Conservation (phyloP, 2,888 invertebrate genomes). For the Opisthograptis luteolata region DNA sequence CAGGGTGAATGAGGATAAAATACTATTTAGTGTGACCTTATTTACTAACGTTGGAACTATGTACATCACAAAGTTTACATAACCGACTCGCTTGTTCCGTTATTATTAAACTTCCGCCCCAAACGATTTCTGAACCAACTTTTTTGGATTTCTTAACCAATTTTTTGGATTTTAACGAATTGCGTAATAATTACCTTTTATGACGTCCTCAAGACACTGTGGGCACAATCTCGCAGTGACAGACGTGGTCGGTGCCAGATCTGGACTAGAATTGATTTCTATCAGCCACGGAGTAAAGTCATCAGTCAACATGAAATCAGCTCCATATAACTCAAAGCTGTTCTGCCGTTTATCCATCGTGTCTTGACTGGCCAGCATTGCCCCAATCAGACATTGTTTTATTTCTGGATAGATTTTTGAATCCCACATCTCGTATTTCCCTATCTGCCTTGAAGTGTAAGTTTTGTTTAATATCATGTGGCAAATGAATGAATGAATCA, state of each 20-base stretch:
- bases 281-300: conserved; percentile 96
- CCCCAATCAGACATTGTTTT: conserved; percentile 89
- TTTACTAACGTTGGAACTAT: no score
- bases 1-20: no score
- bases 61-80: no score
- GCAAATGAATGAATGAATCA: no score
- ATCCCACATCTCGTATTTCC: conserved; percentile 91
- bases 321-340: conserved; percentile 97
- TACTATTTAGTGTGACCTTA: no score
- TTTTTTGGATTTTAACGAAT: no score
- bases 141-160: no score
- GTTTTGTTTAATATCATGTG: conserved; percentile 27
- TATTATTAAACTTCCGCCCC: no score
- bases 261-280: conserved; percentile 97
- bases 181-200: conserved; percentile 88
- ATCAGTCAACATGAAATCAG: conserved; percentile 97
- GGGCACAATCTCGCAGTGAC: conserved; percentile 94
- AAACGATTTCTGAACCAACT: no score
- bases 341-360: conserved; percentile 91
- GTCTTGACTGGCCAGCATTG: conserved; percentile 94
- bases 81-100: no score
- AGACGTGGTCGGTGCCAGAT: conserved; percentile 95
- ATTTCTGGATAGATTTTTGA: conserved; percentile 95
- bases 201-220: conserved; percentile 93
- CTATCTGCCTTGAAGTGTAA: conserved; percentile 85